These are phyloP conservation scores for Sebastes iracundus DNA, from an alignment of 2,797 vertebrate species.

Conservation along the genomic window DNA sequence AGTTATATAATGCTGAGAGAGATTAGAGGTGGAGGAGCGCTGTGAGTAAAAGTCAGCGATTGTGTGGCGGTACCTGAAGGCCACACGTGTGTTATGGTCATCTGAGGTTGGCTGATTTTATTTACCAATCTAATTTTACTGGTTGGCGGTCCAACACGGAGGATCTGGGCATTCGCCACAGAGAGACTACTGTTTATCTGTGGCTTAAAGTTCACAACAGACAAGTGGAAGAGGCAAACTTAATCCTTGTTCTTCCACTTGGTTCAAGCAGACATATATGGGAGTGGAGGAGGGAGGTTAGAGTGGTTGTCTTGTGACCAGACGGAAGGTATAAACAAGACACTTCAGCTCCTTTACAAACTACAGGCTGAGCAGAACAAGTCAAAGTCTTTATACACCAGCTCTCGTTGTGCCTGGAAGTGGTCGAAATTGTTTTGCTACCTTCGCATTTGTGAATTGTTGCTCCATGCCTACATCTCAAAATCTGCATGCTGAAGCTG, in stretches of 20 bases:
- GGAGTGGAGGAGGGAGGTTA: background rate
- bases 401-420: background rate
- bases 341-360: background rate
- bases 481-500: background rate
- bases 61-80: conserved; percentile 14
- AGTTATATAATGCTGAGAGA: conserved; percentile 21
- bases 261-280: conserved; percentile 37
- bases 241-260: conserved; percentile 36
- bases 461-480: background rate
- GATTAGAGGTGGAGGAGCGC: conserved; percentile 26
- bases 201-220: conserved; percentile 2
- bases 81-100: background rate
- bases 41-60: background rate
- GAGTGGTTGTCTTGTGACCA: conserved; percentile 19
- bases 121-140: background rate
- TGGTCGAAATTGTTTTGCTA: background rate
- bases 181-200: conserved; percentile 11
- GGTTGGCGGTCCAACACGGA: background rate
- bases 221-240: background rate
- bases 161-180: background rate
- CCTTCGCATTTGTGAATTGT: background rate
- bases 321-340: background rate
- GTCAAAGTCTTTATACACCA: background rate
- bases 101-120: background rate
- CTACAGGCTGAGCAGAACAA: background rate